A percentile compares a stretch with the other conserved stretches of the same genome.
phyloP scores from a whole-genome alignment of 2,888 invertebrate species.

The Venustoraphidia nigricollis region DNA sequence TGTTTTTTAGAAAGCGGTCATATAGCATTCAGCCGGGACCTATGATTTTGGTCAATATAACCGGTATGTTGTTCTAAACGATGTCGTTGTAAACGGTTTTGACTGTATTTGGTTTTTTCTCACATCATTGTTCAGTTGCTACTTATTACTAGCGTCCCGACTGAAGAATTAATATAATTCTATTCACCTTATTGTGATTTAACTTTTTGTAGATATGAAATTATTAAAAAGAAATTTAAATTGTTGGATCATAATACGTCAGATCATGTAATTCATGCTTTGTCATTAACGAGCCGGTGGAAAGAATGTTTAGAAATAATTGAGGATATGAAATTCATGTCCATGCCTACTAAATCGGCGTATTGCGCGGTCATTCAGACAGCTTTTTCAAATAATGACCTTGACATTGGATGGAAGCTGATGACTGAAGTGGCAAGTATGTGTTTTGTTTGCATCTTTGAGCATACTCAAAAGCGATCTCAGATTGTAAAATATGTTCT shows the following conservation, averaged over 20 bases:
- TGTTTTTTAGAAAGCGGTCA: too few species aligned
- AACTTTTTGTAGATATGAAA: constrained; percentile 17
- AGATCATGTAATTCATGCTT: constrained; percentile 41
- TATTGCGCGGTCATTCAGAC: constrained; percentile 39
- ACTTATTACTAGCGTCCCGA: too few species aligned
- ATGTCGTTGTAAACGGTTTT: too few species aligned
- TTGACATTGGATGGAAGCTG: constrained; percentile 40
- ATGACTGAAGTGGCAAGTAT: constrained; percentile 36
- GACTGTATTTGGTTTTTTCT: too few species aligned
- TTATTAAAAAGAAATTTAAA: constrained; percentile 34
- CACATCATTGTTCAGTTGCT: too few species aligned
- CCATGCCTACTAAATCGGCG: constrained; percentile 29
- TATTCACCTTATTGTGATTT: neutral
- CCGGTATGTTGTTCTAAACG: too few species aligned
- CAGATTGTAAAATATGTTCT: too few species aligned
- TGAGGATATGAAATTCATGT: constrained; percentile 36
- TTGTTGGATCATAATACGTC: constrained; percentile 42
- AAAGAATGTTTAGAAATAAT: constrained; percentile 40
- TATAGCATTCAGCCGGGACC: too few species aligned
- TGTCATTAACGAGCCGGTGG: constrained; percentile 51
- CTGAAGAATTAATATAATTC: too few species aligned
- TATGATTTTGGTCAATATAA: too few species aligned
- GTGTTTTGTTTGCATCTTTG: constrained; percentile 7
- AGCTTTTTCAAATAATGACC: constrained; percentile 39
- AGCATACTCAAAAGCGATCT: too few species aligned